Conservation (phyloP, 2,888 invertebrate genomes). For the Pteria penguin region DNA sequence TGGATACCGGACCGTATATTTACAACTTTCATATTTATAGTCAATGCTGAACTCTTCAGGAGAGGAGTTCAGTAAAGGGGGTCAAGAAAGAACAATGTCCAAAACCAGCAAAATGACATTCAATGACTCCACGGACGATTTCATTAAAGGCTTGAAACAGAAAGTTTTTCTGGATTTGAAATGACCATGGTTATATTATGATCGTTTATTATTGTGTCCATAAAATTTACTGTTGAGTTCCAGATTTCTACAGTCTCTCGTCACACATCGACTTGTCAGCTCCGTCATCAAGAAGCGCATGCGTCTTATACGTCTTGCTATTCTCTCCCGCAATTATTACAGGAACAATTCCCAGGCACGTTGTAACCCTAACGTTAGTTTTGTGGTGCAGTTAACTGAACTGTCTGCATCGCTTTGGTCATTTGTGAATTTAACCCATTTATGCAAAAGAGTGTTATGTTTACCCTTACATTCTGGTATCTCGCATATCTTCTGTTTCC, state of each 20-base stretch:
- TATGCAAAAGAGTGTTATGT: constrained; percentile 35
- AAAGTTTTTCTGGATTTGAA: too few species aligned
- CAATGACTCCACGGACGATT: too few species aligned
- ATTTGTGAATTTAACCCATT: background rate
- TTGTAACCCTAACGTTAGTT: background rate
- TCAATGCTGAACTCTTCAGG: too few species aligned
- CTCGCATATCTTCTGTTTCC: constrained; percentile 1
- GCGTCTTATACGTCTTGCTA: background rate
- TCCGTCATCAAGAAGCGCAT: constrained; percentile 26
- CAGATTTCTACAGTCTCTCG: constrained; percentile 21
- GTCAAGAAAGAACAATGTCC: too few species aligned
- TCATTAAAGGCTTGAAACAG: too few species aligned
- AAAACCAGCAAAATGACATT: too few species aligned
- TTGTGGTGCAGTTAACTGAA: background rate
- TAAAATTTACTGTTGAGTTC: too few species aligned
- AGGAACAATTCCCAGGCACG: constrained; percentile 34
- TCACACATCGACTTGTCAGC: constrained; percentile 30
- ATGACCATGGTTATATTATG: too few species aligned
- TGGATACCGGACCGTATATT: too few species aligned
- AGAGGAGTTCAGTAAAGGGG: too few species aligned
- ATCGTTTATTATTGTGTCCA: too few species aligned
- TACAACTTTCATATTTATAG: too few species aligned
- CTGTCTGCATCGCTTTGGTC: background rate
- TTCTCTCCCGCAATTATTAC: constrained; percentile 16
- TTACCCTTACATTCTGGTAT: constrained; percentile 31